phyloP scores from a whole-genome alignment of 2,113 vertebrate genomes.

The Rostratula benghalensis region DNA sequence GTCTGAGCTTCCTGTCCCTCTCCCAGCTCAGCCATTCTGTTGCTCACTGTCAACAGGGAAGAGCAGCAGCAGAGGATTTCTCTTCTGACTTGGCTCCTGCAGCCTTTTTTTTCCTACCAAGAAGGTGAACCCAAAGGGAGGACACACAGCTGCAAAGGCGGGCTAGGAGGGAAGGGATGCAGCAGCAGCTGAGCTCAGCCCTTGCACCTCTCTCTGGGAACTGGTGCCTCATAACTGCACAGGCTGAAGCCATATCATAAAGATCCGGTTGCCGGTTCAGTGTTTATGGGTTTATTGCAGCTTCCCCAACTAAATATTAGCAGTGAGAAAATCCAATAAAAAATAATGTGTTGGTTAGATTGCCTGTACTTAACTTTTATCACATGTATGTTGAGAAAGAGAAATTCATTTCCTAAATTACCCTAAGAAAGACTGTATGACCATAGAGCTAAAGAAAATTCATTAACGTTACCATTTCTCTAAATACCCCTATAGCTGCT shows the following conservation, averaged over 20 bases:
- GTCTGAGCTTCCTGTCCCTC: not conserved
- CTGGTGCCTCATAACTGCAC: not conserved
- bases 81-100: not conserved
- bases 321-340: not conserved
- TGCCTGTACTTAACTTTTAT: not conserved
- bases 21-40: not conserved
- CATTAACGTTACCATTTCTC: not conserved
- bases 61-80: not conserved
- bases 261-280: not conserved
- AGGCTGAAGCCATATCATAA: not conserved
- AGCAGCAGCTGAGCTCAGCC: not conserved
- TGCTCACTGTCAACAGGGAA: not conserved
- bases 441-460: not conserved
- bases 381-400: not conserved
- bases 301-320: not conserved
- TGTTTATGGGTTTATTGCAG: not conserved
- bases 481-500: not conserved
- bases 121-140: not conserved
- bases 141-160: fast-evolving
- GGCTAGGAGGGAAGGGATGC: fast-evolving
- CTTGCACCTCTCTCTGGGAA: not conserved
- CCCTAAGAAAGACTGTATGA: not conserved
- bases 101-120: not conserved
- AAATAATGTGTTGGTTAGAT: not conserved
- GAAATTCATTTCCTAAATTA: not conserved